Evolutionary conservation across 2,113 vertebrate genomes (phyloP).

Genomic region (Grantiella picta): DNA sequence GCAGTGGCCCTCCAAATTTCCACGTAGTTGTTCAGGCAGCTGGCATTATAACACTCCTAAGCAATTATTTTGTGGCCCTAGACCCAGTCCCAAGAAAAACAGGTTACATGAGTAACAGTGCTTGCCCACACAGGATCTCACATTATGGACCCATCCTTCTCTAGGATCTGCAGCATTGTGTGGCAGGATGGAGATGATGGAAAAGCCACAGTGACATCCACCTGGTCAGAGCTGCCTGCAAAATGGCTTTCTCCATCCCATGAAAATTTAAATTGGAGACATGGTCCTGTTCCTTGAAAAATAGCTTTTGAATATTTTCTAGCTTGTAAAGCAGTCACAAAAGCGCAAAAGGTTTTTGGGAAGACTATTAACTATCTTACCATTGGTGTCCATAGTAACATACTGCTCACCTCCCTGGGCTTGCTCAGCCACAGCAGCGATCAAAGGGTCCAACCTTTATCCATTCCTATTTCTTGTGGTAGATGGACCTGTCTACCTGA

Average conservation of each 20-base stretch:
- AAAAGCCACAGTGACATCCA: not conserved
- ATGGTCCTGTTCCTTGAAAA: not conserved
- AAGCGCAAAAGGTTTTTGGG: not conserved
- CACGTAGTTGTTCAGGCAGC: not conserved
- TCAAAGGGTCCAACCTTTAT: not conserved
- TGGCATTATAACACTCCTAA: not conserved
- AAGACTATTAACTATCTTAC: not conserved
- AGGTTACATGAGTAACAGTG: not conserved
- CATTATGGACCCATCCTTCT: not conserved
- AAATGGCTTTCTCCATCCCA: not conserved
- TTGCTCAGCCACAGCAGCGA: not conserved
- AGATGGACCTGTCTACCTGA: not conserved
- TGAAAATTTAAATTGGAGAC: not conserved
- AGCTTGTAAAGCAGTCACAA: not conserved
- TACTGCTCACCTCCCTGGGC: not conserved
- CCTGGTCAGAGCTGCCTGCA: not conserved
- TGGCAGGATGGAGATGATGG: not conserved
- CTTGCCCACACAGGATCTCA: not conserved
- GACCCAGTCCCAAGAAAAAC: accelerated
- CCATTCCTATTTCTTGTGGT: not conserved
- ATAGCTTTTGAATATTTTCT: not conserved
- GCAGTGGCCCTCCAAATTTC: not conserved
- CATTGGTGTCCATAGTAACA: not conserved
- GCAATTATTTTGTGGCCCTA: not conserved
- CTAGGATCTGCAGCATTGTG: not conserved